Evolutionary conservation across 2,113 vertebrate species (phyloP), one percentile per base, ranked within the genome.

Genomic region (Entelurus aequoreus): DNA sequence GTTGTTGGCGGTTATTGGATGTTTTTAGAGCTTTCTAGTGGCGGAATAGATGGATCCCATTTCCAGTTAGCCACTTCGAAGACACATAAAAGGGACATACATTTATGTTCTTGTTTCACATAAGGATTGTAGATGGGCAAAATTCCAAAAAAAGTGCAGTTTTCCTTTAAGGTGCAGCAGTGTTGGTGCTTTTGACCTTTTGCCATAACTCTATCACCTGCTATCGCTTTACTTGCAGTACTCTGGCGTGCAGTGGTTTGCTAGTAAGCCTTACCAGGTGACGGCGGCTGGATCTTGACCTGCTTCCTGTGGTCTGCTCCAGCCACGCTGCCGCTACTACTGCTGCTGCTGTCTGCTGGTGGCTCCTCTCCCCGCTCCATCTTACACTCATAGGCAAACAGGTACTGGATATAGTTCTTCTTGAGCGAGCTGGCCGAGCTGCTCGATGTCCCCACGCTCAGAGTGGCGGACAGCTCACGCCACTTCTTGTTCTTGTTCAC

Each of bases 401-500:
- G 92, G 88, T 93, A 97, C 88, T 97, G 95, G 82, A 97, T 97
- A 80, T 98, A 98, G 87, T 97, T 94, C 89, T 97, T 97, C 87
- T 98, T 98, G 78, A 97, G 91, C 8, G 94, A 93, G 88, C 95
- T 97, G 59, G 95, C 94, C 0, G 94, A 93, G 2, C 94, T 97
- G 91, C 94, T 97, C 0, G 95, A 98, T 1, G 94, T 96, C 46
- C 95, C 95, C 40, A 97, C 92, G 7, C 90, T 94, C 53, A 97
- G 88, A 65, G 76, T 91, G 75, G 90, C 91, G 66, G 95, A 90
- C 84, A 98, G 88, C 84, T 98, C 95, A 8, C 94, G 92, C 95
- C 95, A 97, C 86, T 98, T 98, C 87, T 98, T 98, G 89, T 96
- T 98, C 90, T 98, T 98, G 89, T 98, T 97, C 68, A 97, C 94